Conservation (phyloP, 2,888 invertebrate genomes). For the Anoplius nigerrimus region DNA sequence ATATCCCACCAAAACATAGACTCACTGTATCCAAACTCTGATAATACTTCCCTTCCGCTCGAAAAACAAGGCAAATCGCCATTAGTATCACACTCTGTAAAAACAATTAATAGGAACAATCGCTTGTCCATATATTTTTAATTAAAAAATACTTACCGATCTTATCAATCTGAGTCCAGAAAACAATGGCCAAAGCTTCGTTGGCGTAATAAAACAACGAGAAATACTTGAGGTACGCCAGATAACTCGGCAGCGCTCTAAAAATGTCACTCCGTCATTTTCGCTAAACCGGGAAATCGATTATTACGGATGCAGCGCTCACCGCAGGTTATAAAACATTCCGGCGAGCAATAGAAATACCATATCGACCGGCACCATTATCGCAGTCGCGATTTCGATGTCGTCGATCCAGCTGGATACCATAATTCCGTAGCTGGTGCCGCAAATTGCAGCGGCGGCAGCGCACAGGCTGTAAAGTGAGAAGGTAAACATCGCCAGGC, state of each 20-base stretch:
- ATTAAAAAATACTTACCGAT: slow-evolving; percentile 73
- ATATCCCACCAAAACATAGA: slow-evolving; percentile 48
- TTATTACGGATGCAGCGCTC: slow-evolving; percentile 1
- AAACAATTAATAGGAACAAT: background rate
- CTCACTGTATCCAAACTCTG: slow-evolving; percentile 53
- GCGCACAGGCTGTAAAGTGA: slow-evolving; percentile 39
- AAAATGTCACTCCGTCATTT: background rate
- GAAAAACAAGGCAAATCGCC: slow-evolving; percentile 47
- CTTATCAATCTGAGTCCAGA: slow-evolving; percentile 76
- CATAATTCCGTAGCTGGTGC: slow-evolving; percentile 73
- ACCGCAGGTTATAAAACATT: slow-evolving; percentile 71
- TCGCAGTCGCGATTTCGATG: slow-evolving; percentile 74
- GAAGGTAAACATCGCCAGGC: slow-evolving; percentile 21
- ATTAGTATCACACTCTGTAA: slow-evolving; percentile 49
- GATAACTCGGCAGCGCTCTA: slow-evolving; percentile 75
- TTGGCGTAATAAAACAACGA: slow-evolving; percentile 78
- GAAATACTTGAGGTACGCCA: slow-evolving; percentile 75
- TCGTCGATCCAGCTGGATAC: slow-evolving; percentile 76
- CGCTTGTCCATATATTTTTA: background rate
- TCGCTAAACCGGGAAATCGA: too few relatives aligned
- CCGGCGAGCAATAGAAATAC: slow-evolving; percentile 76
- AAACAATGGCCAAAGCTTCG: slow-evolving; percentile 77
- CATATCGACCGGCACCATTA: slow-evolving; percentile 77
- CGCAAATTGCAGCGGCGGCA: slow-evolving; percentile 39
- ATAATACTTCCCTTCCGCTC: slow-evolving; percentile 53